Conservation (phyloP, 2,888 invertebrate genomes). For the Pimpla rufipes region DNA sequence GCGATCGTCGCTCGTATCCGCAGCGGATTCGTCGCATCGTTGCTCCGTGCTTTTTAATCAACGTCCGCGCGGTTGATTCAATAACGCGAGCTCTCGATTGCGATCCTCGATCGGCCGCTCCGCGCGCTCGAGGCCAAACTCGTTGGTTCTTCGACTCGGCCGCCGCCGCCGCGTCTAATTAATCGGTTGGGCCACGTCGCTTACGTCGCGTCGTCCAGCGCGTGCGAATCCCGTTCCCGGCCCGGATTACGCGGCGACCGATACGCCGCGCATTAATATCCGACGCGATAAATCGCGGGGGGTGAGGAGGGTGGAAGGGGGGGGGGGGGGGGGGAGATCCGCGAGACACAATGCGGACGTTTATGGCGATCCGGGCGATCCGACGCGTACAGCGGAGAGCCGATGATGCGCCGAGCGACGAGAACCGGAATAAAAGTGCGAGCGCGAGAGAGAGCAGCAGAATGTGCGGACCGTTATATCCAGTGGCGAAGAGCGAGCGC, state of each 20-base stretch:
- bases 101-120: conserved; percentile 14
- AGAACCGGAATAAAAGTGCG: conserved; percentile 2
- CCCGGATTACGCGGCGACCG: conserved; percentile 10
- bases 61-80: conserved; percentile 16
- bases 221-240: conserved; percentile 13
- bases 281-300: conserved; percentile 33
- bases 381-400: conserved; percentile 3
- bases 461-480: conserved; percentile 36
- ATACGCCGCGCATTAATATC: conserved; percentile 19
- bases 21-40: neutral
- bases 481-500: conserved; percentile 37
- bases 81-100: conserved; percentile 22
- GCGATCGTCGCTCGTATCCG: neutral
- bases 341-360: neutral
- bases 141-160: neutral
- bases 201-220: conserved; percentile 21
- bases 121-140: conserved; percentile 47
- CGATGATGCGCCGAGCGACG: conserved; percentile 31
- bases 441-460: conserved; percentile 21
- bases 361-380: too few relatives aligned
- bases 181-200: conserved; percentile 37
- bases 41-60: neutral
- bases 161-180: conserved; percentile 25
- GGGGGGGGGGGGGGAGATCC: too few relatives aligned
- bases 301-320: too few relatives aligned